Conservation (phyloP, 1,140 invertebrate genomes). For the Cotesia typhae region DNA sequence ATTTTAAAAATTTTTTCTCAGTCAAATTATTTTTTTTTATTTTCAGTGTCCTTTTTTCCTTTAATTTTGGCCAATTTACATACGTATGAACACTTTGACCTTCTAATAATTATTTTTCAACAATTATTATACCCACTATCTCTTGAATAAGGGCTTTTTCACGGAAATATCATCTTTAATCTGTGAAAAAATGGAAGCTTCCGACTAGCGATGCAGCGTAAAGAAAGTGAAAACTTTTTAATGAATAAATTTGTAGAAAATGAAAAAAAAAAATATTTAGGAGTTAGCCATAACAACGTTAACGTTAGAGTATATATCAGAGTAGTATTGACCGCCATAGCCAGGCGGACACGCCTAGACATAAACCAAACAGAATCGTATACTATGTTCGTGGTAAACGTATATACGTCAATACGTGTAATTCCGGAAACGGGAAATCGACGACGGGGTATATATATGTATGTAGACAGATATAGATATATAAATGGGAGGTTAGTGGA, state of each 20-base stretch:
- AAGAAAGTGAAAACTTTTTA: too few species aligned
- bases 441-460: conserved; percentile 40
- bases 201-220: too few species aligned
- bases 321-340: conserved; percentile 44
- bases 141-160: too few species aligned
- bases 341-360: conserved; percentile 51
- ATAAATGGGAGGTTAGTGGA: conserved; percentile 23
- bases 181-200: too few species aligned
- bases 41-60: too few species aligned
- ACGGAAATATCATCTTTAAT: too few species aligned
- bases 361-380: conserved; percentile 57
- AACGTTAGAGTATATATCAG: conserved; percentile 25
- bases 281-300: neutral
- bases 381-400: conserved; percentile 51
- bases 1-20: too few species aligned
- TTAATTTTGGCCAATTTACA: too few species aligned
- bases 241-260: neutral
- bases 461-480: neutral
- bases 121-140: too few species aligned
- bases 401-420: conserved; percentile 62
- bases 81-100: too few species aligned
- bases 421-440: conserved; percentile 57
- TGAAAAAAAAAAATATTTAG: neutral
- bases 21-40: too few species aligned
- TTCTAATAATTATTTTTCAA: too few species aligned